Percentiles rank a stretch among this genome's conserved stretches.
Conservation (phyloP, 2,797 vertebrate species). For the Calcarius lapponicus region DNA sequence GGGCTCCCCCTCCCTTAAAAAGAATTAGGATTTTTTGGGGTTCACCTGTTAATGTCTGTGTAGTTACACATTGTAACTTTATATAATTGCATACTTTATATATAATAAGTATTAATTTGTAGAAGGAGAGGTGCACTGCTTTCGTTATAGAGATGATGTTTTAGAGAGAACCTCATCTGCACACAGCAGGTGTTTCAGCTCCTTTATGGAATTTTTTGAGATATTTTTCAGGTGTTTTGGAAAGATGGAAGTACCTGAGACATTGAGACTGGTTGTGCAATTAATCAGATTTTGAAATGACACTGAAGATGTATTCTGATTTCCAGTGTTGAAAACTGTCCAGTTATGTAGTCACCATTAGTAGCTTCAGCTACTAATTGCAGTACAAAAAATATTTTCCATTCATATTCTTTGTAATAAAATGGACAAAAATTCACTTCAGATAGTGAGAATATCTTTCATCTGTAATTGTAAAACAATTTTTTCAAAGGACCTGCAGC, state of each 20-base stretch:
- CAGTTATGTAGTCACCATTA: background rate
- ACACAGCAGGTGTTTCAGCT: background rate
- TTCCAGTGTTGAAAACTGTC: background rate
- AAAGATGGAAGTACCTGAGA: background rate
- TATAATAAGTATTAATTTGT: background rate
- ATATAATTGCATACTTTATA: background rate
- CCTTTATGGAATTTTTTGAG: background rate
- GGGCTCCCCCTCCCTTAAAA: background rate
- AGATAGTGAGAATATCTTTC: background rate
- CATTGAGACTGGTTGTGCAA: background rate
- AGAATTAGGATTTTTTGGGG: background rate
- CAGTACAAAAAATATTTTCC: background rate
- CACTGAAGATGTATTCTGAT: background rate
- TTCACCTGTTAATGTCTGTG: background rate
- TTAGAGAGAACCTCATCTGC: background rate
- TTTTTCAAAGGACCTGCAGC: background rate
- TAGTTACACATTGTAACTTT: background rate
- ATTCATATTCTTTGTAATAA: background rate
- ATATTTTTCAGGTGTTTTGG: background rate
- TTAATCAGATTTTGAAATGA: background rate
- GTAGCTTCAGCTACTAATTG: background rate
- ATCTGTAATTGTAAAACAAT: background rate
- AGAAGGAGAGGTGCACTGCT: background rate
- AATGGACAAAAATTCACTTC: background rate
- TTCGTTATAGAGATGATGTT: rapidly evolving